Evolutionary conservation across 2,113 vertebrate genomes (phyloP).

Genomic region (Erpornis zantholeuca): DNA sequence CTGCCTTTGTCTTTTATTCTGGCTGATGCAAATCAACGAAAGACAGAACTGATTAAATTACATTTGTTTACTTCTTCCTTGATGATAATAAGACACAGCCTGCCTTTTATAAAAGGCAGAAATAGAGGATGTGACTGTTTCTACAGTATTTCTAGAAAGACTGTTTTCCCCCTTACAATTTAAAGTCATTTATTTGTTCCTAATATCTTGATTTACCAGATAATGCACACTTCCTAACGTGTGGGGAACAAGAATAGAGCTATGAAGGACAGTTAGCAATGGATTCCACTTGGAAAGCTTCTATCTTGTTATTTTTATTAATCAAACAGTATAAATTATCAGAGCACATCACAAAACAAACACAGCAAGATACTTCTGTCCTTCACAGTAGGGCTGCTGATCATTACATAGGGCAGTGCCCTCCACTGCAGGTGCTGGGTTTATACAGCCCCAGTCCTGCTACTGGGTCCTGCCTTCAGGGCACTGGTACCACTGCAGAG

Average conservation of each 20-base stretch:
- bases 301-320: not conserved
- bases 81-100: conserved; percentile 34
- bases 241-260: not conserved
- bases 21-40: conserved; percentile 43
- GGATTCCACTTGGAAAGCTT: not conserved
- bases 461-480: not conserved
- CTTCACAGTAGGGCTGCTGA: not conserved
- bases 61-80: conserved; percentile 57
- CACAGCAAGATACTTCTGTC: not conserved
- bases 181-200: conserved; percentile 27
- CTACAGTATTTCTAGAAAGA: conserved; percentile 17
- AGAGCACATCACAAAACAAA: not conserved
- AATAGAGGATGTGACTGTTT: conserved; percentile 25
- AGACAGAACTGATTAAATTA: conserved; percentile 59
- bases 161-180: not conserved
- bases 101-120: conserved; percentile 20
- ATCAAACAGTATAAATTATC: not conserved
- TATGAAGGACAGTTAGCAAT: not conserved
- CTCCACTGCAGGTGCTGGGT: not conserved
- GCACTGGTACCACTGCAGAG: not conserved
- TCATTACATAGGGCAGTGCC: not conserved
- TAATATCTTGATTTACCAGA: not conserved
- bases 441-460: not conserved
- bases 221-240: not conserved
- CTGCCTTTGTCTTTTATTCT: conserved; percentile 63